Evolutionary conservation across 2,113 vertebrate genomes (phyloP).

Genomic region (Cyprinodon variegatus): DNA sequence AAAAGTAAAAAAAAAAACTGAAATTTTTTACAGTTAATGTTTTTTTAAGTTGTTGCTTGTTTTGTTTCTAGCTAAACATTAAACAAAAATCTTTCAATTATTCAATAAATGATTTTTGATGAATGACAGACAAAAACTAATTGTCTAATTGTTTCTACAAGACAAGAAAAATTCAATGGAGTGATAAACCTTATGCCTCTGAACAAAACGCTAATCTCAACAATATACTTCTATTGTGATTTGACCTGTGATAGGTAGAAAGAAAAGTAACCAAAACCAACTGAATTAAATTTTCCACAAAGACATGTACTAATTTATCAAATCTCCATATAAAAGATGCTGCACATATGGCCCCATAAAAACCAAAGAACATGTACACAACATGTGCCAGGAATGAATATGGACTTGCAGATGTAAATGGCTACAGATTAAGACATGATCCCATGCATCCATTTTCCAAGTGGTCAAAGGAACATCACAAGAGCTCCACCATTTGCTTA

Average conservation of each 20-base stretch:
- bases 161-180: background rate
- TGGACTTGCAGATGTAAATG: conserved; percentile 11
- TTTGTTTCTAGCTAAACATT: background rate
- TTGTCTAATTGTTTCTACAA: background rate
- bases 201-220: background rate
- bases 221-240: background rate
- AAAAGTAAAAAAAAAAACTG: no score
- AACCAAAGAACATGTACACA: conserved; percentile 7
- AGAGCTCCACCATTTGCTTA: conserved; percentile 76
- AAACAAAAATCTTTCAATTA: background rate
- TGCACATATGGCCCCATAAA: conserved; percentile 7
- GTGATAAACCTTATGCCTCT: background rate
- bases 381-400: conserved; percentile 1
- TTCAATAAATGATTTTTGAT: background rate
- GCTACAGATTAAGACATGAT: conserved; percentile 23
- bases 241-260: background rate
- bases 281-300: background rate
- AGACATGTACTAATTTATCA: conserved; percentile 5
- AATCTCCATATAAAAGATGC: background rate
- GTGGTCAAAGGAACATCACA: conserved; percentile 69
- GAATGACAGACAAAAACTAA: background rate
- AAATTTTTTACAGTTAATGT: no score
- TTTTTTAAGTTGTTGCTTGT: no score
- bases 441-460: conserved; percentile 34
- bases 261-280: background rate